These are phyloP conservation scores for Eulacestoma nigropectus DNA, from an alignment of 2,113 vertebrate species.

Conservation along the genomic window DNA sequence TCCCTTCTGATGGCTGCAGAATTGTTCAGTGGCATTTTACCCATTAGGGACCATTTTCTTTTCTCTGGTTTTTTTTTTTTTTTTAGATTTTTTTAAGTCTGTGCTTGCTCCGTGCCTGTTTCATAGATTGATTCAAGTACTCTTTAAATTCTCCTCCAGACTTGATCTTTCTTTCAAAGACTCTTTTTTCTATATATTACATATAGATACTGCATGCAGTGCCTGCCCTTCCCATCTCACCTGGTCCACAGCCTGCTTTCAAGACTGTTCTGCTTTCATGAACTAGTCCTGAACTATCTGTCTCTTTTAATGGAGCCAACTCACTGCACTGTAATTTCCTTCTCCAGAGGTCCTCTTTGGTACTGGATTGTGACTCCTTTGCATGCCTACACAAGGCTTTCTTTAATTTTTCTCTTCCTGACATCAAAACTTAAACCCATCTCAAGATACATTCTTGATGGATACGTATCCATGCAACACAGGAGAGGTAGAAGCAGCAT, in stretches of 20 bases:
- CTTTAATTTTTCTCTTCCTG: neutral
- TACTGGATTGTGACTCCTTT: neutral
- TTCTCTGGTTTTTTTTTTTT: too few relatives aligned
- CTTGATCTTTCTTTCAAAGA: neutral
- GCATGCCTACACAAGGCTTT: neutral
- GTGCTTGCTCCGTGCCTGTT: neutral
- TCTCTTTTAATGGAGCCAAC: neutral
- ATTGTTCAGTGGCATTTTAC: neutral
- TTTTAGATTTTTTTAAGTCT: neutral
- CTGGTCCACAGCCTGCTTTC: neutral
- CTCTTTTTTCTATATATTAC: neutral
- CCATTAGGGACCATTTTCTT: neutral
- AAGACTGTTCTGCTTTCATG: neutral
- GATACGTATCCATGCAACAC: rapidly evolving
- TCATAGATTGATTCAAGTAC: neutral
- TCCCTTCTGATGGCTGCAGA: neutral
- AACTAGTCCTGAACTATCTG: neutral
- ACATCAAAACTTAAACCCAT: neutral
- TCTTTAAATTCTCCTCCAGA: neutral
- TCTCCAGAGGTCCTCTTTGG: neutral
- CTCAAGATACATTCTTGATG: neutral
- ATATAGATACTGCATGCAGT: neutral
- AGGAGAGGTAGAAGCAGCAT: neutral
- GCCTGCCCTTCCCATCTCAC: neutral
- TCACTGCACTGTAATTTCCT: neutral